Base-by-base conservation (phyloP, 92 coral and sea anemone species). In the Muricea muricata region DNA sequence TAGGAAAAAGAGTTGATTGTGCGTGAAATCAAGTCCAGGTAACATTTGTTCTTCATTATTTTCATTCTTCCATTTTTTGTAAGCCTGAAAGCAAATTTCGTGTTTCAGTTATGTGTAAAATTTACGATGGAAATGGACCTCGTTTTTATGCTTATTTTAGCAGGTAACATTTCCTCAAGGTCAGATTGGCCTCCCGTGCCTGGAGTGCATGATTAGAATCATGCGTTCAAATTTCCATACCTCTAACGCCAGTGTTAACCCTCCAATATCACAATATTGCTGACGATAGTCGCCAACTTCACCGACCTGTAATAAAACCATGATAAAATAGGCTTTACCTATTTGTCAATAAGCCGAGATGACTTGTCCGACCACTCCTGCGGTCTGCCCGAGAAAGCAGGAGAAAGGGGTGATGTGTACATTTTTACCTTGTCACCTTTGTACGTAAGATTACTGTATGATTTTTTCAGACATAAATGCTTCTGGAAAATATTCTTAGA, bases 1-100 rank as follows among this genome's bases (percentile, higher is more conserved):
- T 30, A 76, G 65, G 52, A 76, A 76, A 31, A 76, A 76, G 1
- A 76, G 24, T 25, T 76, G 65, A 52, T 76, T 57, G 29, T 48
- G 66, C 18, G 81, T 76, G 40, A 76, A 29, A 3, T 76, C 31
- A 11, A 76, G 21, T 23, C 48, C 67, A 76, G 65, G 41, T 26
- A 76, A 23, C 6, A 76, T 76, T 31, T 29, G 20, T 15, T 55
- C 30, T 52, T 76, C 81, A 14, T 15, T 30, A 34, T 31, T 52
- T 4, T 31, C 10, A 15, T 35, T 76, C 33, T 55, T 50, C 81
- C 81, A 76, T 76, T 50, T 42, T 30, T 52, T 76, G 45, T 76
- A 76, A 52, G 81, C 81, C 81, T 76, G 67, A 47, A 76, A 52
- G 55, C 18, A 39, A 21, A 21, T 37, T 29, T 67, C 42, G 11